Percentiles rank a stretch among this genome's conserved stretches.
Evolutionary conservation across 1,140 invertebrate species (phyloP).

Genomic region (Bacillus rossius): DNA sequence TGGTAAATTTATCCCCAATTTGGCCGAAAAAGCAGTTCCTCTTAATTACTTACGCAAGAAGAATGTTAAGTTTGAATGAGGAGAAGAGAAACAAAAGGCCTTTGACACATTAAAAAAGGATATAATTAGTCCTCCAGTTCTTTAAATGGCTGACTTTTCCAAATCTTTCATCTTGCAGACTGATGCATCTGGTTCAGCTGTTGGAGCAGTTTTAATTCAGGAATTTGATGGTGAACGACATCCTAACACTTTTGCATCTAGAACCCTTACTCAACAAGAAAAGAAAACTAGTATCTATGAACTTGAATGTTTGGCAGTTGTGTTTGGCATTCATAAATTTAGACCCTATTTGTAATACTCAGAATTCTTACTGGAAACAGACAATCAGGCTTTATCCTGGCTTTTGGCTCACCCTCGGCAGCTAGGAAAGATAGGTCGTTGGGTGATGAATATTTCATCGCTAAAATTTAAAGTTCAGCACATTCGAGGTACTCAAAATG

Average conservation of each 20-base stretch:
- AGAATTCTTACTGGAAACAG: too few species aligned
- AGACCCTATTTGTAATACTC: background rate
- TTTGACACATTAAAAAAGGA: slow-evolving; percentile 4
- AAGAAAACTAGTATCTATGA: background rate
- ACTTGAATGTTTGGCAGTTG: background rate
- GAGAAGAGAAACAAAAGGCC: background rate
- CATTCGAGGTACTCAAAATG: background rate
- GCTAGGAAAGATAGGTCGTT: too few species aligned
- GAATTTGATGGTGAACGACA: background rate
- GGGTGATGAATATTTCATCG: too few species aligned
- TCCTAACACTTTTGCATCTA: background rate
- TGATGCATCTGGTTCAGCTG: background rate
- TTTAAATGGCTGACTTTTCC: background rate
- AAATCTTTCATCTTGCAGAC: background rate
- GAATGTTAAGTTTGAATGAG: background rate
- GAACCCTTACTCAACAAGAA: background rate
- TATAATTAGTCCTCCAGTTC: background rate
- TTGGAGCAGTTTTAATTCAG: background rate
- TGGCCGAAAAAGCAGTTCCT: background rate
- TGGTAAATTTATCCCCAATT: background rate
- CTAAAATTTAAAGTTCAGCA: too few species aligned
- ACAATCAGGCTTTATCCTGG: too few species aligned
- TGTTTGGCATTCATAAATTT: background rate
- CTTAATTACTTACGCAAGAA: background rate
- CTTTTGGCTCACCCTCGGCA: background rate